Conservation (phyloP, 2,113 vertebrate species). For the Condylura cristata region DNA sequence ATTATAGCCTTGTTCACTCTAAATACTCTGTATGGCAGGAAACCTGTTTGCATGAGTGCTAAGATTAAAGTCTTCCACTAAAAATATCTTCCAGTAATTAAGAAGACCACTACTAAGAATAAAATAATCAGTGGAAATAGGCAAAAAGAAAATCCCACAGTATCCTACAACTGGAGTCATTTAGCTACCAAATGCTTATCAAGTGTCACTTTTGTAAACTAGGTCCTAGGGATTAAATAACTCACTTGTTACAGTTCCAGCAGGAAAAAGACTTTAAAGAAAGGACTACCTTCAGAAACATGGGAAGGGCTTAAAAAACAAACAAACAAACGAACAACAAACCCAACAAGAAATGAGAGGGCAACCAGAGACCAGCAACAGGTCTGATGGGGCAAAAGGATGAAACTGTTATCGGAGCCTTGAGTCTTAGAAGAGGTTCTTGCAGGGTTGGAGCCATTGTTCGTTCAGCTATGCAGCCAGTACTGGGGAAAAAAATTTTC, state of each 20-base stretch:
- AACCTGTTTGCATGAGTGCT: not conserved
- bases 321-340: no score
- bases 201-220: conserved; percentile 6
- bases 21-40: conserved; percentile 8
- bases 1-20: not conserved
- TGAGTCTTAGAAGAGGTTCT: not conserved
- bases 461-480: not conserved
- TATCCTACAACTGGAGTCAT: conserved; percentile 6
- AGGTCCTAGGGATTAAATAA: not conserved
- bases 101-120: conserved; percentile 24
- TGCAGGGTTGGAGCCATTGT: not conserved
- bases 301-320: conserved; percentile 9
- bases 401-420: not conserved
- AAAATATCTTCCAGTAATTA: conserved; percentile 47
- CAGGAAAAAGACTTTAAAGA: conserved; percentile 41
- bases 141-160: conserved; percentile 36
- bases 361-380: not conserved
- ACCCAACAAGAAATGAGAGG: not conserved
- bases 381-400: not conserved
- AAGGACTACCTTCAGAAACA: not conserved
- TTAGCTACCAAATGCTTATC: conserved; percentile 34
- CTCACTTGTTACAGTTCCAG: not conserved
- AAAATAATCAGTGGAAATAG: conserved; percentile 37
- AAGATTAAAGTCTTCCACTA: not conserved
- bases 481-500: not conserved